phyloP scores from a whole-genome alignment of 2,888 invertebrate species.

The Thymelicus sylvestris region DNA sequence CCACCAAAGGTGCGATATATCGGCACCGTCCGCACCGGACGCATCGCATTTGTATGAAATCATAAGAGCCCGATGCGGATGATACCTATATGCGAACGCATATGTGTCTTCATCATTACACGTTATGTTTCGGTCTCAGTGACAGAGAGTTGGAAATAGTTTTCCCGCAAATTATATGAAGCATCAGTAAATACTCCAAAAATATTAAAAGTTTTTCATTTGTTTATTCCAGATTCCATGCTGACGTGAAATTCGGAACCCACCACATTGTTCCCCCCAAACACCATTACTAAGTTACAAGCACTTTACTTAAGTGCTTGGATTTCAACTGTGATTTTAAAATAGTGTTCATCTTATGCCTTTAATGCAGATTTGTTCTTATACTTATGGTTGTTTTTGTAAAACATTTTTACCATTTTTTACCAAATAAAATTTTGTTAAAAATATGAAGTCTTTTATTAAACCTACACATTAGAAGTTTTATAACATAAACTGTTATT shows the following conservation, averaged over 20 bases:
- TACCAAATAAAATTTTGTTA: slow-evolving; percentile 26
- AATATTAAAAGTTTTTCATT: slow-evolving; percentile 6
- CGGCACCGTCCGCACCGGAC: no score
- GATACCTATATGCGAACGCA: no score
- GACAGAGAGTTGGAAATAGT: no score
- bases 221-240: slow-evolving; percentile 52
- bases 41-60: no score
- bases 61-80: no score
- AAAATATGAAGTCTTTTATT: background rate
- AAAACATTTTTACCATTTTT: slow-evolving; percentile 34
- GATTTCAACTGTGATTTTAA: slow-evolving; percentile 37
- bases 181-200: background rate
- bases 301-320: background rate
- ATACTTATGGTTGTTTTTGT: slow-evolving; percentile 21
- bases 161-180: no score
- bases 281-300: slow-evolving; percentile 42
- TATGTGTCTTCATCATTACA: no score
- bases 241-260: slow-evolving; percentile 51
- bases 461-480: background rate
- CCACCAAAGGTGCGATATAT: no score
- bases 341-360: slow-evolving; percentile 8
- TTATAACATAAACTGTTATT: no score
- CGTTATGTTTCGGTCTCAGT: no score
- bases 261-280: slow-evolving; percentile 51
- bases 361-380: slow-evolving; percentile 21